A percentile compares a stretch with the other conserved stretches of the same genome.
phyloP scores from a whole-genome alignment of 1,140 invertebrate genomes.

The Bathynomus jamesi region DNA sequence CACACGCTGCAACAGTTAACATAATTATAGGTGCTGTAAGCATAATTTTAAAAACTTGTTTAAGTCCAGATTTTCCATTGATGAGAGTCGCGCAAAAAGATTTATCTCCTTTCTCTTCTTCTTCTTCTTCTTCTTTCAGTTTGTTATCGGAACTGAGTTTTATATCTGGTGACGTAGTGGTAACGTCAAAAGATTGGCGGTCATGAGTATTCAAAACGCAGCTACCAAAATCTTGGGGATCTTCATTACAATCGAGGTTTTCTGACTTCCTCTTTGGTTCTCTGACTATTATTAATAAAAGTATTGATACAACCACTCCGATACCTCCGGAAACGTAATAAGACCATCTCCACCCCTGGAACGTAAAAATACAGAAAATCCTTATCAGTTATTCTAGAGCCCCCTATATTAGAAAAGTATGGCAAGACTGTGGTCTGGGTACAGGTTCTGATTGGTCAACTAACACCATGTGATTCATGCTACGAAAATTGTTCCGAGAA shows the following conservation, averaged over 20 bases:
- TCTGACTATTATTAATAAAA: slow-evolving; percentile 61
- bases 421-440: neutral
- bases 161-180: no score
- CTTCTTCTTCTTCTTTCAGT: neutral
- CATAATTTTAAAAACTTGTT: slow-evolving; percentile 47
- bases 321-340: slow-evolving; percentile 76
- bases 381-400: slow-evolving; percentile 9
- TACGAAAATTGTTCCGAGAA: no score
- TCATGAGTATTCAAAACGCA: no score
- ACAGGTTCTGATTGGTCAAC: neutral
- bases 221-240: no score
- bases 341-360: slow-evolving; percentile 75
- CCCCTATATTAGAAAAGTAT: neutral
- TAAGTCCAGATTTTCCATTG: neutral
- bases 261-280: slow-evolving; percentile 47
- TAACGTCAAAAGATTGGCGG: no score
- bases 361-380: slow-evolving; percentile 10
- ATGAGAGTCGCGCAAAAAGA: neutral
- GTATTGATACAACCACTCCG: slow-evolving; percentile 59
- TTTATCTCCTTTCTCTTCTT: neutral
- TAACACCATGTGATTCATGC: neutral
- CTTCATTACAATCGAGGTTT: slow-evolving; percentile 14
- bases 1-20: slow-evolving; percentile 74
- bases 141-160: slow-evolving; percentile 5
- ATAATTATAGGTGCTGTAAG: slow-evolving; percentile 67